A percentile compares a stretch with the other conserved stretches of the same genome.
Evolutionary conservation across 2,797 vertebrate species (phyloP).

Genomic region (Malacoraja senta): DNA sequence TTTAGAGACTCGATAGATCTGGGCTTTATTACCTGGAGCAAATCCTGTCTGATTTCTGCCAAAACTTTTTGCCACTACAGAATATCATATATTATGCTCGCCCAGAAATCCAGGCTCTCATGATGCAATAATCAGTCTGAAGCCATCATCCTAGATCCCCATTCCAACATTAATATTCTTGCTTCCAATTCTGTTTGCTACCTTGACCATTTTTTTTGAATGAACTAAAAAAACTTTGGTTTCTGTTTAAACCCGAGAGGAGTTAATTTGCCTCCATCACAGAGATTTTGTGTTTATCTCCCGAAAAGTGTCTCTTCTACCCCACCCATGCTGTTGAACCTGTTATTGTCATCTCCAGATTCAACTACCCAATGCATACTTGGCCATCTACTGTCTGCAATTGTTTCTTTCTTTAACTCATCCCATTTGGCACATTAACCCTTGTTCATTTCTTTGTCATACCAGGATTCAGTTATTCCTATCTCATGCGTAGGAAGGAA

Average conservation of each 20-base stretch:
- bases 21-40: background rate
- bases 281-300: background rate
- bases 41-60: background rate
- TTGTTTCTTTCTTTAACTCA: background rate
- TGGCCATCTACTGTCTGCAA: background rate
- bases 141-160: too few relatives aligned
- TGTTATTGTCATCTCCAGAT: background rate
- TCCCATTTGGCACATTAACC: background rate
- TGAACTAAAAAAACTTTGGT: background rate
- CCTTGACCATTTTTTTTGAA: too few relatives aligned
- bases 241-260: background rate
- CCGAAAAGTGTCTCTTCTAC: background rate
- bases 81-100: background rate
- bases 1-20: too few relatives aligned
- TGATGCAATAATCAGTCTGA: too few relatives aligned
- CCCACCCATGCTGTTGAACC: background rate
- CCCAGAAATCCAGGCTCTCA: too few relatives aligned
- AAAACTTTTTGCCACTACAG: background rate
- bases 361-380: background rate
- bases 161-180: too few relatives aligned
- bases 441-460: background rate
- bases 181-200: too few relatives aligned
- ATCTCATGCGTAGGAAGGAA: background rate
- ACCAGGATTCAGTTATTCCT: background rate
- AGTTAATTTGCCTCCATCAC: background rate